These are phyloP conservation scores for Elgonia sp. DNA, from an alignment of 2,888 invertebrate genomes.

Conservation along the genomic window DNA sequence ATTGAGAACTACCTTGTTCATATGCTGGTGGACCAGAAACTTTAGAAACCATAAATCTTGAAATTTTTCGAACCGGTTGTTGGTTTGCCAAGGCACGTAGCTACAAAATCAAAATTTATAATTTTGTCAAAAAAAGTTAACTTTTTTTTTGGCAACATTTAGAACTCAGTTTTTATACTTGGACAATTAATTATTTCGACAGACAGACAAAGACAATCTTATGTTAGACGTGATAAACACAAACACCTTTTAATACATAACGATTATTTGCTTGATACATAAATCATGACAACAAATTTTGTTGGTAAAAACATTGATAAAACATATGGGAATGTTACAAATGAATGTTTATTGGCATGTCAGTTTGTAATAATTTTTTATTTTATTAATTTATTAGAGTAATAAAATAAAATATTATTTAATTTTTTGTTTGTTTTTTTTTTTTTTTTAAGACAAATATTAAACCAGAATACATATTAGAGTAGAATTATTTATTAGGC, in stretches of 20 bases:
- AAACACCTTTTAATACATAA: not conserved
- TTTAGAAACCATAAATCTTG: constrained; percentile 91
- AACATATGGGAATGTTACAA: not conserved
- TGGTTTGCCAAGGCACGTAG: constrained; percentile 79
- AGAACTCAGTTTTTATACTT: not conserved
- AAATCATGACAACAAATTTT: not conserved
- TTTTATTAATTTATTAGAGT: too few species aligned
- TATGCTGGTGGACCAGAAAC: constrained; percentile 85
- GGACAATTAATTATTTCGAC: constrained; percentile 1
- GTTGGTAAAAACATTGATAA: not conserved
- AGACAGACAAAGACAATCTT: constrained; percentile 31
- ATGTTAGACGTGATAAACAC: constrained; percentile 48
- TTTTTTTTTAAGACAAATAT: too few species aligned
- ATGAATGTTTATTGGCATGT: too few species aligned
- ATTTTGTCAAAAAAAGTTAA: not conserved
- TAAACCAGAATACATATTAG: too few species aligned
- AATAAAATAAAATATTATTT: too few species aligned
- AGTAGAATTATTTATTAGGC: too few species aligned
- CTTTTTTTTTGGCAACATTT: not conserved
- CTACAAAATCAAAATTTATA: constrained; percentile 35
- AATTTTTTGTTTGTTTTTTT: too few species aligned
- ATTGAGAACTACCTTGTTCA: constrained; percentile 73
- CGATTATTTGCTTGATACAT: not conserved
- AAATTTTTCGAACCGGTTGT: constrained; percentile 91
- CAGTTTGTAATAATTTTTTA: too few species aligned